Evolutionary conservation across 2,888 invertebrate species (phyloP), one percentile per base, ranked within the genome.

Genomic region (Plebejus anna): DNA sequence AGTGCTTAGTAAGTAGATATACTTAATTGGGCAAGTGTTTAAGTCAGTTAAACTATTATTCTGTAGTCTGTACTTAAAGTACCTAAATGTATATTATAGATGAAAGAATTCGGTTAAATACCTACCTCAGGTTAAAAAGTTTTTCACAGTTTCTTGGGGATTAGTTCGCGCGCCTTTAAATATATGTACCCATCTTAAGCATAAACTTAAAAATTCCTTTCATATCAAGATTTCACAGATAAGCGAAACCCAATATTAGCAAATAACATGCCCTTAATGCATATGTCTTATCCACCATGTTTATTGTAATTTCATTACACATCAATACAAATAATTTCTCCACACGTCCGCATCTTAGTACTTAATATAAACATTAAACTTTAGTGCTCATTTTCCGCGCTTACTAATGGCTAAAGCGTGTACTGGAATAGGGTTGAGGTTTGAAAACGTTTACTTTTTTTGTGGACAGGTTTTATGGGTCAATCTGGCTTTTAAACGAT

Each of bases 321-420:
- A 80, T 80, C 77, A 78, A 76, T 76, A 76, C 36, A 80, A 77
- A 79, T 81, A 81, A 81, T 82, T 82, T 81, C 81, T 80, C 81
- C 80, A 80, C 82, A 80, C 78, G 79, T 77, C 78, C 66, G 75
- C 80, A 72, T 79, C 78, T 81, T 81, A 73, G 73, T 82, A 82
- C 82, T 83, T 84, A 85, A 89, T 88, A 89, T 91, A 91, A 91
- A 92, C 90, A 91, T 91, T 88, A 87, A 89, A 89, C 85, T 91
- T 92, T 88, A 93, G 83, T 87, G 81, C 82, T 80, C 84, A 84
- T 88, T 87, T 86, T 82, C 81, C 81, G 83, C 81, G 80, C 81
- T 81, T 84, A 86, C 92, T 94, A 94, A 94, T 94, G 94, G 94
- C 86, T 83, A 90, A 94, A 94, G 85, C 94, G 85, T 94, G 94